phyloP scores from a whole-genome alignment of 2,888 invertebrate genomes.

The Stratiomys singularior region DNA sequence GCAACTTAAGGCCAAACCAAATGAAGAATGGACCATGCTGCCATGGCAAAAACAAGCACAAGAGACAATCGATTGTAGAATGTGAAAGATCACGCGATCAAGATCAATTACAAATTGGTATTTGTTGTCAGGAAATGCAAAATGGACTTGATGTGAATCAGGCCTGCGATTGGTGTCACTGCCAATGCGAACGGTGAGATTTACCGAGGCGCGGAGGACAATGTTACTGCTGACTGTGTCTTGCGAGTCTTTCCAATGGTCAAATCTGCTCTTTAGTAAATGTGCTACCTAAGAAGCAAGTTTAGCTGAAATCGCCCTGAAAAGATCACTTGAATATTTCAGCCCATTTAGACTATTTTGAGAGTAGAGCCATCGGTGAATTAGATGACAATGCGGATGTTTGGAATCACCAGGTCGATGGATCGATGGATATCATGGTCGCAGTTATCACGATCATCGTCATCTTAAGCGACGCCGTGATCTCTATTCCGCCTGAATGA shows the following conservation, averaged over 20 bases:
- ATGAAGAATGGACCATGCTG: too few species aligned
- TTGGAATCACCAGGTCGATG: not conserved
- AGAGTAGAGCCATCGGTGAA: too few species aligned
- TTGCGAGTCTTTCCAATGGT: too few species aligned
- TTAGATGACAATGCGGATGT: too few species aligned
- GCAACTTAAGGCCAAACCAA: not conserved
- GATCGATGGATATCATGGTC: slow-evolving; percentile 8
- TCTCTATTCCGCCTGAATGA: slow-evolving; percentile 21
- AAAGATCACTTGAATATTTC: too few species aligned
- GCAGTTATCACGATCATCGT: slow-evolving; percentile 37
- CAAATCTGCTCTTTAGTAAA: too few species aligned
- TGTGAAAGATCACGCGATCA: slow-evolving; percentile 37
- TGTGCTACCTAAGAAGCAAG: too few species aligned
- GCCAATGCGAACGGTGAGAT: too few species aligned
- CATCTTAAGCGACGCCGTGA: slow-evolving; percentile 18
- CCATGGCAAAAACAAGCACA: not conserved
- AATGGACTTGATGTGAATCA: not conserved
- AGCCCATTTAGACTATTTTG: too few species aligned
- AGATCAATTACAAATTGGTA: slow-evolving; percentile 41
- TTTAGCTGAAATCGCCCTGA: too few species aligned
- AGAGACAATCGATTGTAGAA: slow-evolving; percentile 8
- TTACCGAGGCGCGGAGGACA: too few species aligned
- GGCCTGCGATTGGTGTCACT: not conserved
- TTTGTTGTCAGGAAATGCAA: slow-evolving; percentile 17
- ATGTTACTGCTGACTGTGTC: too few species aligned